Evolutionary conservation across 2,888 invertebrate species (phyloP).

Genomic region (Microchrysa polita): DNA sequence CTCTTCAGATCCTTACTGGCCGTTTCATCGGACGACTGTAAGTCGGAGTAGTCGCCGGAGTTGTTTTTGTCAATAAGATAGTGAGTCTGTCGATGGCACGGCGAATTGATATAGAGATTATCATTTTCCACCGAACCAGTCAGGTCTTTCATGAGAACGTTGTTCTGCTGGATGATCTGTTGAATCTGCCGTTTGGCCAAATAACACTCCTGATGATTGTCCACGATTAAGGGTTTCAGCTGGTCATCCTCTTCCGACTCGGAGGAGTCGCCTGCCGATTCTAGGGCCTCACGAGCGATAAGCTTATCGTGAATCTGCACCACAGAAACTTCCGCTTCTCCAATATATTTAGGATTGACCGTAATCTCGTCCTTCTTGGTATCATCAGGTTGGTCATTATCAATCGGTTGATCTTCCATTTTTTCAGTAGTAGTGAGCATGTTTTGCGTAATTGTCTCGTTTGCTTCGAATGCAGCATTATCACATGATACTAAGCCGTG

Average conservation of each 20-base stretch:
- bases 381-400: constrained; percentile 23
- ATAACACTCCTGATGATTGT: constrained; percentile 60
- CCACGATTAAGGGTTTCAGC: constrained; percentile 62
- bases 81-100: not conserved
- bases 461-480: not conserved
- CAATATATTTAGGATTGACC: constrained; percentile 41
- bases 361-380: not conserved
- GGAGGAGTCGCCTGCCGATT: constrained; percentile 59
- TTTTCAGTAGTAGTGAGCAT: not conserved
- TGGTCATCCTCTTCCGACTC: constrained; percentile 62
- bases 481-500: not conserved
- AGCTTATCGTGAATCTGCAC: constrained; percentile 55
- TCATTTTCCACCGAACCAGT: constrained; percentile 72
- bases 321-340: constrained; percentile 52
- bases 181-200: constrained; percentile 57
- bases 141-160: constrained; percentile 69
- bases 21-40: constrained; percentile 62
- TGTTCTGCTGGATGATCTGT: constrained; percentile 57
- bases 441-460: not conserved
- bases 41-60: constrained; percentile 53
- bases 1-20: constrained; percentile 71
- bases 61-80: constrained; percentile 5
- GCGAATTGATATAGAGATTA: constrained; percentile 46
- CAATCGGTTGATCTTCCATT: not conserved
- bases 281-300: constrained; percentile 58